Evolutionary conservation across 2,113 vertebrate species (phyloP), one percentile per base, ranked within the genome.

Genomic region (Bos javanicus): DNA sequence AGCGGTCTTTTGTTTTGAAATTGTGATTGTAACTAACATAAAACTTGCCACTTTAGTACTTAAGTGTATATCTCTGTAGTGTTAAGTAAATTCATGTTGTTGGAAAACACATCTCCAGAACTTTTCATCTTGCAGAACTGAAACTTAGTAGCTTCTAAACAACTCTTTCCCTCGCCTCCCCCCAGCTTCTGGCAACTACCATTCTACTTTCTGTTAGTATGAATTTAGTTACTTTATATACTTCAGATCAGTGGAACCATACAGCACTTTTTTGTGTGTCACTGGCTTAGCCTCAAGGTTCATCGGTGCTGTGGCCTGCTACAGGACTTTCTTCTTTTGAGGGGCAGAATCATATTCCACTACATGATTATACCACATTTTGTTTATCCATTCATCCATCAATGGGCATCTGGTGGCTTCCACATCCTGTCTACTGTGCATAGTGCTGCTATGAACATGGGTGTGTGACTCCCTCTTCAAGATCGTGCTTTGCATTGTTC

Each of bases 1-100:
- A 88, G 76, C 15, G 2, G 28, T 59, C n/a, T 36, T 62, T 33
- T 62, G 43, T 60, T 56, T 90, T 90, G 52, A 43, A 94, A 67
- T 43, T 86, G 52, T 28, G 8, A 19, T 57, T 64, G 83, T 74
- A 74, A 60, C 10, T 74, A 60, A 59, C 71, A 52, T 59, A 81
- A 96, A 97, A 64, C n/a, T 46, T 67, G 71, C 64, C 50, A 96
- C 30, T 87, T 50, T 93, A 80, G 43, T 84, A 62, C 67, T 96
- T 87, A 92, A 95, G 7, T 80, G 36, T 36, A 43, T 7, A 81
- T 57, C 59, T 93, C 50, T 81, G 23, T 43, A 50, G 10, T 50
- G 3, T 83, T 88, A 95, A 36, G 48, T 96, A 89, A 36, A 52
- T 90, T 67, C 56, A 82, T 16, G 6, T 25, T 36, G 57, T 54